Percentiles rank a stretch among this genome's conserved stretches.
Evolutionary conservation across 2,113 vertebrate genomes (phyloP).

Genomic region (Bufo gargarizans): DNA sequence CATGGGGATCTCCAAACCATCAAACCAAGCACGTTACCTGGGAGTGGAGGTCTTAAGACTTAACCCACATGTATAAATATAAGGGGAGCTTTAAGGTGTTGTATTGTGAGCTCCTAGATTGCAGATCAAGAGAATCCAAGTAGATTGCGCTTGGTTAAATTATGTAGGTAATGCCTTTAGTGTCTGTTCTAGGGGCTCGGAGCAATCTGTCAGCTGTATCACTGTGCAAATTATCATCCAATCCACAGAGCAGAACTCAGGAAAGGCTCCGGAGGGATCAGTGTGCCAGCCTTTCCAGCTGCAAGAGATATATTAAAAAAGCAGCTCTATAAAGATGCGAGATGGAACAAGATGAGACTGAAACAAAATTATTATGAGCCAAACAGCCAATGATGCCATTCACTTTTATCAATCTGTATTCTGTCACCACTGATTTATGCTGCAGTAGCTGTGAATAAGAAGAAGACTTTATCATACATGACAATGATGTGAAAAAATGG

Average conservation of each 20-base stretch:
- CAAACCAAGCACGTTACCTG: neutral
- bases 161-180: constrained; percentile 56
- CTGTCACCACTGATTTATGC: constrained; percentile 51
- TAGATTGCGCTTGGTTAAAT: constrained; percentile 35
- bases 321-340: constrained; percentile 60
- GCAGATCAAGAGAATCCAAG: constrained; percentile 1
- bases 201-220: constrained; percentile 59
- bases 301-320: constrained; percentile 55
- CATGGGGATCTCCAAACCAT: too few species aligned
- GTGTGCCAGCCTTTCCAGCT: constrained; percentile 51
- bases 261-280: constrained; percentile 46
- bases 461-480: neutral
- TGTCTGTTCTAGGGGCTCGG: constrained; percentile 31
- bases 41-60: neutral
- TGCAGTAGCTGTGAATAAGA: neutral
- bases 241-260: constrained; percentile 59
- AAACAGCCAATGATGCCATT: constrained; percentile 53
- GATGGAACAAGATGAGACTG: constrained; percentile 61
- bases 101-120: constrained; percentile 30
- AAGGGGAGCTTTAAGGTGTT: neutral
- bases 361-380: constrained; percentile 64
- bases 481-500: neutral
- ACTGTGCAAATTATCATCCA: constrained; percentile 46
- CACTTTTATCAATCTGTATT: constrained; percentile 60
- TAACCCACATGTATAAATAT: neutral